Conservation (phyloP, 2,888 invertebrate species). For the Xylota segnis region DNA sequence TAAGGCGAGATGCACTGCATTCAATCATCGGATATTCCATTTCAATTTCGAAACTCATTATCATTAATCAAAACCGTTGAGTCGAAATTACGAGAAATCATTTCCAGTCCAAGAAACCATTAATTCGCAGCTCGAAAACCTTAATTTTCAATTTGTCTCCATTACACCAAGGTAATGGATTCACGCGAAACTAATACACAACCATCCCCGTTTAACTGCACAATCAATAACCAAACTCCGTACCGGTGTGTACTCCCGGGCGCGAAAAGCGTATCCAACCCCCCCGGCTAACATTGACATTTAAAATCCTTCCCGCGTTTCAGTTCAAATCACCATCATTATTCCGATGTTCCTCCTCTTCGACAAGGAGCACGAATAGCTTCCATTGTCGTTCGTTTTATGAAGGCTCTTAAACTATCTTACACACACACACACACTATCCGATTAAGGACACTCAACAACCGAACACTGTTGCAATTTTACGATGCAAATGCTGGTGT, state of each 20-base stretch:
- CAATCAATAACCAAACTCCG: slow-evolving; percentile 57
- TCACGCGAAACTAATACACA: slow-evolving; percentile 2
- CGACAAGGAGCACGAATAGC: neutral
- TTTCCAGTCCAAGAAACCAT: slow-evolving; percentile 11
- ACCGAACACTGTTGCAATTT: slow-evolving; percentile 37
- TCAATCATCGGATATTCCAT: no score
- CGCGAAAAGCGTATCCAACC: slow-evolving; percentile 5
- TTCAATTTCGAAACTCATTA: neutral
- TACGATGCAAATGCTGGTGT: slow-evolving; percentile 40
- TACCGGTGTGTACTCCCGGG: neutral
- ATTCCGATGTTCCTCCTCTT: slow-evolving; percentile 36
- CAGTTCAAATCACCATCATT: slow-evolving; percentile 63
- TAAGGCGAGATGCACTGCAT: no score
- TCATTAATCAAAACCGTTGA: neutral
- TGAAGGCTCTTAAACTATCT: slow-evolving; percentile 12
- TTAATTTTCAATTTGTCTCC: slow-evolving; percentile 66
- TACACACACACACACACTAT: neutral
- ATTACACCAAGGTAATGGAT: slow-evolving; percentile 35
- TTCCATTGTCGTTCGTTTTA: slow-evolving; percentile 12
- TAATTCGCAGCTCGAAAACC: slow-evolving; percentile 12
- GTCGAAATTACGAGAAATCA: neutral
- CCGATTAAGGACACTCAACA: neutral
- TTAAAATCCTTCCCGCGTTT: slow-evolving; percentile 43
- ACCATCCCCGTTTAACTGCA: neutral
- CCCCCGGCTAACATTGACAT: slow-evolving; percentile 40